Evolutionary conservation across 2,113 vertebrate genomes (phyloP), one percentile per base, ranked within the genome.

Genomic region (Rhadina sibilatrix): DNA sequence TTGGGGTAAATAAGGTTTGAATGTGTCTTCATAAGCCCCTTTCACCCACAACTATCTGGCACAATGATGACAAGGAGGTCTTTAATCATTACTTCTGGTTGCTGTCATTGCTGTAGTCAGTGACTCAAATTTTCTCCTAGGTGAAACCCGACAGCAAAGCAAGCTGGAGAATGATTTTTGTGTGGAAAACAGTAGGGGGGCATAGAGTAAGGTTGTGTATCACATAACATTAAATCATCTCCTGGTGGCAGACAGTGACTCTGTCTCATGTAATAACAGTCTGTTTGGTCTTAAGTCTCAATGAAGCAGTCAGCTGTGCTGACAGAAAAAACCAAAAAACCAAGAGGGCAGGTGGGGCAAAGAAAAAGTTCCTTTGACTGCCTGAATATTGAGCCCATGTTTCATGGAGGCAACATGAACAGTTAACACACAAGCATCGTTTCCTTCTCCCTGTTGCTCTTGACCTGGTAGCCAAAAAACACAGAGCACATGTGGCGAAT

Each of bases 191-290:
- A 88, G 87, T 54, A 89, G 91, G 96, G 83, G 89, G 87, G 86
- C 77, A 76, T n/a, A 89, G 92, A 94, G 93, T 93, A 91, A 92
- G 94, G 87, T 38, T 96, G 93, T 68, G 85, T 95, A 97, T 95
- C 95, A 97, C 90, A 97, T 96, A 97, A 87, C 90, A 96, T 97
- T 93, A 96, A 85, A 95, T 83, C 83, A 93, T 96, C 96, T 97
- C 94, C 96, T 90, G 90, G 96, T 95, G 96, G 90, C 90, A 95
- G 96, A 96, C 92, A 89, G 93, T 91, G 95, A 96, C 91, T 95
- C 92, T 91, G 88, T 96, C 95, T 97, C 96, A 90, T 94, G 77
- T 77, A 95, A 86, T 96, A 96, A 96, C 75, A 87, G 85, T 86
- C 83, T 7, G 3, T n/a, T 95, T 75, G 80, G 90, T 80, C 83